These are phyloP conservation scores for Myzus persicae DNA, from an alignment of 1,140 invertebrate species.

Conservation along the genomic window DNA sequence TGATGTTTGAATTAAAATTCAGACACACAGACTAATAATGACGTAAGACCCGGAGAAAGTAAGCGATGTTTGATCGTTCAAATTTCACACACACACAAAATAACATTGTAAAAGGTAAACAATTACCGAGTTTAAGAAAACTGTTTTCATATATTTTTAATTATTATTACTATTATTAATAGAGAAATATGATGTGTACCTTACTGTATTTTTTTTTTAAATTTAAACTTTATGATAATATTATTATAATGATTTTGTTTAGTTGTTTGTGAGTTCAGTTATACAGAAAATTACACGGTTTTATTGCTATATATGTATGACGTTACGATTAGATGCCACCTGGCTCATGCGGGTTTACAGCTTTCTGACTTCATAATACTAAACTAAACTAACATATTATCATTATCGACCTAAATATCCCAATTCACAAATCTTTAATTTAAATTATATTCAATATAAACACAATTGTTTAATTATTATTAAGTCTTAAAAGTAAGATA, in stretches of 20 bases:
- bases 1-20: neutral
- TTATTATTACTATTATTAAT: neutral
- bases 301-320: neutral
- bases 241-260: neutral
- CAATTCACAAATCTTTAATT: neutral
- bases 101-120: neutral
- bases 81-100: neutral
- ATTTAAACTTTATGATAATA: neutral
- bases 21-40: neutral
- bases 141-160: neutral
- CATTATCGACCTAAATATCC: constrained; percentile 15
- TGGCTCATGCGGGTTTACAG: constrained; percentile 44
- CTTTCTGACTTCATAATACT: neutral
- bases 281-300: neutral
- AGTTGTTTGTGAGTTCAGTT: neutral
- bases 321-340: neutral
- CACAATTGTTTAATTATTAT: neutral
- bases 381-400: neutral
- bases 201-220: neutral
- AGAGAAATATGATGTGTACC: neutral
- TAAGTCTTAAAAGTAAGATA: neutral
- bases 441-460: neutral
- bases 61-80: neutral
- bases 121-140: neutral
- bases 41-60: constrained; percentile 21